Conservation (phyloP, 2,113 vertebrate species). For the Mesembrinibis cayennensis region DNA sequence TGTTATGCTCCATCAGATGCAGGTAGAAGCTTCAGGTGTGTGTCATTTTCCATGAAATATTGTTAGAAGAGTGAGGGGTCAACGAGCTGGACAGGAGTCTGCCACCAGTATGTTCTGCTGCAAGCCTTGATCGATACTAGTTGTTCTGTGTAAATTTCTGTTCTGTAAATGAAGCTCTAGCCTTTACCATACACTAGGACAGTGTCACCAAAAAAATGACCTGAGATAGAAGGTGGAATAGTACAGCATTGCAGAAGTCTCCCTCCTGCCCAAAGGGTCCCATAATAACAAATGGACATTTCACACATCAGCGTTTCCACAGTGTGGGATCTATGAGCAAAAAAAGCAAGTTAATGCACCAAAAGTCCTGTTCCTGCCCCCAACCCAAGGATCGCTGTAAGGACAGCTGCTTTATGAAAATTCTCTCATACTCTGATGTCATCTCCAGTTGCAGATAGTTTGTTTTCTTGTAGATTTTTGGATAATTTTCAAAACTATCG, state of each 20-base stretch:
- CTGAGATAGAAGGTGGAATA: not conserved
- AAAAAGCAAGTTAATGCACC: not conserved
- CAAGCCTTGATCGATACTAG: not conserved
- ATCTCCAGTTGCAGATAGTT: not conserved
- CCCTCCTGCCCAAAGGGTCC: not conserved
- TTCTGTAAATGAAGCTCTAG: not conserved
- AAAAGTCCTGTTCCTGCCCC: not conserved
- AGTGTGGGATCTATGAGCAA: not conserved
- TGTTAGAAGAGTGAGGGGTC: not conserved
- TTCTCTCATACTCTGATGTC: not conserved
- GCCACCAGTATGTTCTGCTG: not conserved
- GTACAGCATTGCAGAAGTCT: not conserved
- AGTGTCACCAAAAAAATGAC: not conserved
- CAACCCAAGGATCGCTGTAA: not conserved
- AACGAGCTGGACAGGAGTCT: not conserved
- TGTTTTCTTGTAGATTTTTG: not conserved
- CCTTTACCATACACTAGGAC: not conserved
- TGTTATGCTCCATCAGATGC: not conserved
- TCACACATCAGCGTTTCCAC: not conserved
- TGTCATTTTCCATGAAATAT: not conserved
- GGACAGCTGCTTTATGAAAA: not conserved
- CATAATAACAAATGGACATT: not conserved
- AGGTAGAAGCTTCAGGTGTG: not conserved
- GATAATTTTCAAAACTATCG: not conserved
- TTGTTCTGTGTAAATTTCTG: not conserved